A percentile compares a stretch with the other conserved stretches of the same genome.
phyloP scores from a whole-genome alignment of 2,888 invertebrate species.

The Amiota communis region DNA sequence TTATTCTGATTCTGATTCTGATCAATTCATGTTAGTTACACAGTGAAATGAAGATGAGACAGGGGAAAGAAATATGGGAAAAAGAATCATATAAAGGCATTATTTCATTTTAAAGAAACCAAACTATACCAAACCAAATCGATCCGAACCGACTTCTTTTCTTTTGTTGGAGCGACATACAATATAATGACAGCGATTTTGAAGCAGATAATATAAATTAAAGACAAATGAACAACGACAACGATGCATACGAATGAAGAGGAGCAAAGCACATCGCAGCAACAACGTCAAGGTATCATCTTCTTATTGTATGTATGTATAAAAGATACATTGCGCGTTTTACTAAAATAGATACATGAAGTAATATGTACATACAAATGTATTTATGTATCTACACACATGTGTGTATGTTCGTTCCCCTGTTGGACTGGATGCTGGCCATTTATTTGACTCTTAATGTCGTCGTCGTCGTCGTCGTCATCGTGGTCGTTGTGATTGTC shows the following conservation, averaged over 20 bases:
- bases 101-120: constrained; percentile 7
- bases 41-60: not conserved
- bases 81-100: constrained; percentile 11
- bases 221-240: constrained; percentile 29
- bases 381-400: not conserved
- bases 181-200: constrained; percentile 40
- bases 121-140: not conserved
- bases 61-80: not conserved
- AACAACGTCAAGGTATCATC: not conserved
- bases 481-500: not conserved
- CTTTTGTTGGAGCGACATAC: constrained; percentile 18
- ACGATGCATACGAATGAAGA: constrained; percentile 3
- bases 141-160: not conserved
- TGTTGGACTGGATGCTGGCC: constrained; percentile 25
- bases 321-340: constrained; percentile 22
- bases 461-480: not conserved
- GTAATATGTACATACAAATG: constrained; percentile 20
- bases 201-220: constrained; percentile 43
- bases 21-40: too few relatives aligned
- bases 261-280: not conserved
- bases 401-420: too few relatives aligned
- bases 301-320: not conserved
- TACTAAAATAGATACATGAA: constrained; percentile 37
- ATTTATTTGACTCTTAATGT: constrained; percentile 13
- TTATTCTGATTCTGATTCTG: not conserved